Percentiles rank a stretch among this genome's conserved stretches.
Conservation (phyloP, 2,797 vertebrate species). For the Acanthurus lineatus region DNA sequence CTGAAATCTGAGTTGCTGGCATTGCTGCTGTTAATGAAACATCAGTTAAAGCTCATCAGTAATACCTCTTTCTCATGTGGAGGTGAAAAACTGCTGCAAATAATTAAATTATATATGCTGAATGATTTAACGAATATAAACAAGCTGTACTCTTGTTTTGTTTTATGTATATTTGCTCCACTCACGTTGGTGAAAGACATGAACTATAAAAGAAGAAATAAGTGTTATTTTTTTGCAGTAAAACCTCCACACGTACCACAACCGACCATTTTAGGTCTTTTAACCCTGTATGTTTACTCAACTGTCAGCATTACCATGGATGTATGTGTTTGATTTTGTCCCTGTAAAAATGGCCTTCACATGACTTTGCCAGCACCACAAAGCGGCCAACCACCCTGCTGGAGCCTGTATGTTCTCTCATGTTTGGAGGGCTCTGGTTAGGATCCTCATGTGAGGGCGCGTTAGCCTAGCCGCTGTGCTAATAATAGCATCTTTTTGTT, state of each 20-base stretch:
- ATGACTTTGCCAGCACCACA: conserved; percentile 76
- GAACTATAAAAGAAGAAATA: conserved; percentile 32
- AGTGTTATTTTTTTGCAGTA: conserved; percentile 34
- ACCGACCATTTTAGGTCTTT: conserved; percentile 56
- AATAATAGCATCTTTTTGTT: conserved; percentile 81
- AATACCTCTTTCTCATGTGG: not conserved
- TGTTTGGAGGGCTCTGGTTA: conserved; percentile 74
- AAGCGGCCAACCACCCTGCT: conserved; percentile 67
- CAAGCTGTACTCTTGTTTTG: not conserved
- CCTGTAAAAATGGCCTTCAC: conserved; percentile 76
- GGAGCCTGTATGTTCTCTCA: conserved; percentile 56
- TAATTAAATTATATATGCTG: not conserved
- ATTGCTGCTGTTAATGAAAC: conserved; percentile 13
- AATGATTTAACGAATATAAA: conserved; percentile 13
- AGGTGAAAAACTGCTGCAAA: not conserved
- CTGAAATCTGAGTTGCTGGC: conserved; percentile 17
- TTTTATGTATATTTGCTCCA: conserved; percentile 45
- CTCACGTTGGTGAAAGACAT: conserved; percentile 31
- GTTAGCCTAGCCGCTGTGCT: conserved; percentile 69
- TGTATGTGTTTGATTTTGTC: conserved; percentile 66
- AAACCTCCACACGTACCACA: conserved; percentile 62
- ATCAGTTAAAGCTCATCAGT: conserved; percentile 16
- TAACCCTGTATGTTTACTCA: conserved; percentile 63
- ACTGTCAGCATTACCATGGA: conserved; percentile 60
- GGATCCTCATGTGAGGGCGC: conserved; percentile 66